Evolutionary conservation across 2,888 invertebrate genomes (phyloP).

Genomic region (Ernsta delagoae): DNA sequence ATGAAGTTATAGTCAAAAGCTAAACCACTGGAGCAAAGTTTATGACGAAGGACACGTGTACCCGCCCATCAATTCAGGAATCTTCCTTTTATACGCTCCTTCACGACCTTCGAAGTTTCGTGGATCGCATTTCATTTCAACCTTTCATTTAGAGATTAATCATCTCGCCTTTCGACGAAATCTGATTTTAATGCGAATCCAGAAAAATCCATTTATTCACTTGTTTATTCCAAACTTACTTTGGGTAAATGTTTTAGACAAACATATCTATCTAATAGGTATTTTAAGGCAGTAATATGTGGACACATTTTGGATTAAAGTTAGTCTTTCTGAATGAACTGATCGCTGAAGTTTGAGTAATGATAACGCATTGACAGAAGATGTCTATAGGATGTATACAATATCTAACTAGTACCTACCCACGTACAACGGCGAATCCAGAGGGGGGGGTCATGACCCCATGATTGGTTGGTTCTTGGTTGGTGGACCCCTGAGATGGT

Average conservation of each 20-base stretch:
- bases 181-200: constrained; percentile 12
- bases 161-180: constrained; percentile 16
- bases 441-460: too few species aligned
- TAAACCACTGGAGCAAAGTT: neutral
- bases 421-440: too few species aligned
- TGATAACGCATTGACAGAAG: too few species aligned
- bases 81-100: constrained; percentile 16
- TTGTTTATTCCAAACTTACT: neutral
- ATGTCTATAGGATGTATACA: too few species aligned
- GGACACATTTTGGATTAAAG: too few species aligned
- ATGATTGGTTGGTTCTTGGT: too few species aligned
- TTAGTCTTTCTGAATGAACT: too few species aligned
- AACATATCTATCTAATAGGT: too few species aligned
- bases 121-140: constrained; percentile 31
- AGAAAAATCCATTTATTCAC: constrained; percentile 6
- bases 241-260: neutral
- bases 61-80: constrained; percentile 1
- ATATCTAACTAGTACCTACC: too few species aligned
- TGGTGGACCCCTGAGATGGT: too few species aligned
- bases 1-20: constrained; percentile 3
- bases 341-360: too few species aligned
- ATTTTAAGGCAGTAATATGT: too few species aligned
- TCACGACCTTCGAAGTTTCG: constrained; percentile 22
- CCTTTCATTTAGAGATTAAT: constrained; percentile 28
- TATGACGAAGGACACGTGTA: neutral